Percentiles rank a stretch among this genome's conserved stretches.
Conservation (phyloP, 2,888 invertebrate genomes). For the Tubulanus polymorphus region DNA sequence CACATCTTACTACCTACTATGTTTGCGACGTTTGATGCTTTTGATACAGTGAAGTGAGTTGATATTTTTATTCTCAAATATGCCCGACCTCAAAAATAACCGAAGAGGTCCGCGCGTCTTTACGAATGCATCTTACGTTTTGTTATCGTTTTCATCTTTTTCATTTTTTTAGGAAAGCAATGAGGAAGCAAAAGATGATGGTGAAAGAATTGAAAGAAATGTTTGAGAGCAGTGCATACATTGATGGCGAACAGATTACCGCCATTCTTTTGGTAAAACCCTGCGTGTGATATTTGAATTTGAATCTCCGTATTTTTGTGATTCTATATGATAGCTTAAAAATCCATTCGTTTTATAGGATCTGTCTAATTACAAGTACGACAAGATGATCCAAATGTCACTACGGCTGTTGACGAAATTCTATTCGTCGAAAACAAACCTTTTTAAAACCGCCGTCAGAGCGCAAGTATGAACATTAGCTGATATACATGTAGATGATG, state of each 20-base stretch:
- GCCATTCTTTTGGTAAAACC: slow-evolving; percentile 44
- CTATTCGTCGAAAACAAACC: slow-evolving; percentile 50
- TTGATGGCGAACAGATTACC: slow-evolving; percentile 45
- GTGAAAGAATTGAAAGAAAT: slow-evolving; percentile 43
- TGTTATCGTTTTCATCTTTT: too few species aligned
- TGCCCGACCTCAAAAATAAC: too few species aligned
- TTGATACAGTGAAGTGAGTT: slow-evolving; percentile 39
- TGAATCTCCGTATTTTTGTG: background rate
- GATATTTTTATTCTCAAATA: too few species aligned
- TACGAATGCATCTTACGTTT: too few species aligned
- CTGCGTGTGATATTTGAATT: background rate
- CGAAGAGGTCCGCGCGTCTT: too few species aligned
- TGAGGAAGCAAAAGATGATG: slow-evolving; percentile 39
- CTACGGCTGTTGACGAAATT: slow-evolving; percentile 50
- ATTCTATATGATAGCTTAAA: too few species aligned
- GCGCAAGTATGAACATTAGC: slow-evolving; percentile 43
- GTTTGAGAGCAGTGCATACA: slow-evolving; percentile 49
- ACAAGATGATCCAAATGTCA: slow-evolving; percentile 50
- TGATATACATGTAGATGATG: too few species aligned
- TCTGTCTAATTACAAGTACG: slow-evolving; percentile 48
- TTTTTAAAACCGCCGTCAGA: slow-evolving; percentile 47
- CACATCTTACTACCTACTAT: slow-evolving; percentile 32
- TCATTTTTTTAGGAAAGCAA: slow-evolving; percentile 27
- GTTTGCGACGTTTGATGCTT: slow-evolving; percentile 30
- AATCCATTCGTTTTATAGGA: slow-evolving; percentile 36